phyloP scores from a whole-genome alignment of 64 coral and sea anemone genomes.

The Orbicella faveolata region DNA sequence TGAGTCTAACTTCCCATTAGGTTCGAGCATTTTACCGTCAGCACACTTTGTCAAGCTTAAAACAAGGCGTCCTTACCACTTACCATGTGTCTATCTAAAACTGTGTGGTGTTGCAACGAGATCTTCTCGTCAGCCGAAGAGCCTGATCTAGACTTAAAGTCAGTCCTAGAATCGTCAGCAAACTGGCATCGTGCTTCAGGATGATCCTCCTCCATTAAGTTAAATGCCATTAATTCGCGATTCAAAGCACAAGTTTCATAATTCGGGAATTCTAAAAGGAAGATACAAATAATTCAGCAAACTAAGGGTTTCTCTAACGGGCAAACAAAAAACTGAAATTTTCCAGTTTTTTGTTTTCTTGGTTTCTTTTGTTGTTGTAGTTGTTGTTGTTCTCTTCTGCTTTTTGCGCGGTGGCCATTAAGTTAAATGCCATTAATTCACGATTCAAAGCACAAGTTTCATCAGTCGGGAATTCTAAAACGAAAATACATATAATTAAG shows the following conservation, averaged over 20 bases:
- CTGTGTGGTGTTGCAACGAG: neutral
- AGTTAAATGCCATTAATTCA: neutral
- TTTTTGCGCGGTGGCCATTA: neutral
- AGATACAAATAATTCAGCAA: neutral
- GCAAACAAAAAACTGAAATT: neutral
- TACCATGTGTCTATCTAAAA: neutral
- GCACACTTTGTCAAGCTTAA: no score
- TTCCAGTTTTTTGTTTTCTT: no score
- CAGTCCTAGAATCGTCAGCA: neutral
- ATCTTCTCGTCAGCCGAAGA: neutral
- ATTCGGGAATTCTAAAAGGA: neutral
- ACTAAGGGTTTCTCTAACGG: neutral
- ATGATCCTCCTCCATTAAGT: neutral
- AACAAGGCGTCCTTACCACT: neutral
- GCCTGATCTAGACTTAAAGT: neutral
- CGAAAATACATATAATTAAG: neutral
- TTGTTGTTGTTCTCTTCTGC: no score
- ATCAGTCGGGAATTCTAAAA: neutral
- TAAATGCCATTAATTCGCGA: neutral
- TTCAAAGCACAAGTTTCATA: neutral
- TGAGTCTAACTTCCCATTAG: no score
- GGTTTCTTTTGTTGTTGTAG: no score
- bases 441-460: neutral
- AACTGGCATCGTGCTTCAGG: neutral
- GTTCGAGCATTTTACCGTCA: no score